These are phyloP conservation scores for Rhyacichthys aspro DNA, from an alignment of 2,797 vertebrate genomes.

Conservation along the genomic window DNA sequence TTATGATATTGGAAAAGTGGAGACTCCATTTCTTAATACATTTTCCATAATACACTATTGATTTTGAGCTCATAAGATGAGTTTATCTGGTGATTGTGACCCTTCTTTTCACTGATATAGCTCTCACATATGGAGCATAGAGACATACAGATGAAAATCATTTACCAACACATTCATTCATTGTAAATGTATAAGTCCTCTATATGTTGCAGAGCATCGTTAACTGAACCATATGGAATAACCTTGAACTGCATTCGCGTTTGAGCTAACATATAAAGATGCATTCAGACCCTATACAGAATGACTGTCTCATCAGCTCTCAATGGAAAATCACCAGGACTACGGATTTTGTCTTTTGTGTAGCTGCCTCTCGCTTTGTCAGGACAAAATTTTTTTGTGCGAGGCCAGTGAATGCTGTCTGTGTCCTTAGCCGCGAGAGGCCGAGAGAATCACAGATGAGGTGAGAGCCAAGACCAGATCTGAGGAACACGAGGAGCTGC, in stretches of 20 bases:
- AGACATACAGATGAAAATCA: conserved; percentile 10
- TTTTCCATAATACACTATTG: conserved; percentile 52
- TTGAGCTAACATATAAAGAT: conserved; percentile 6
- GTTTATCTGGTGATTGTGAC: conserved; percentile 33
- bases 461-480: conserved; percentile 37
- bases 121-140: conserved; percentile 10
- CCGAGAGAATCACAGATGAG: conserved; percentile 34
- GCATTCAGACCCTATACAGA: conserved; percentile 24
- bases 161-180: conserved; percentile 16
- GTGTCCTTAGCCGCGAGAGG: conserved; percentile 28
- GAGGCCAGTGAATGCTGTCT: conserved; percentile 34
- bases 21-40: conserved; percentile 41
- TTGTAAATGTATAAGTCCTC: conserved; percentile 4
- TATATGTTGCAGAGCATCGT: conserved; percentile 6
- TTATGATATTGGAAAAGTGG: conserved; percentile 36
- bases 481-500: conserved; percentile 34
- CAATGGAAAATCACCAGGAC: conserved; percentile 30
- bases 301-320: conserved; percentile 37
- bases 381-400: conserved; percentile 21
- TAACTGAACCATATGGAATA: conserved; percentile 20
- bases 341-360: conserved; percentile 34
- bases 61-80: conserved; percentile 48
- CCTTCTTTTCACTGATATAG: conserved; percentile 19
- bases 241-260: conserved; percentile 30
- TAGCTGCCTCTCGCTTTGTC: conserved; percentile 37